Evolutionary conservation across 2,113 vertebrate species (phyloP).

Genomic region (Myotis davidii): DNA sequence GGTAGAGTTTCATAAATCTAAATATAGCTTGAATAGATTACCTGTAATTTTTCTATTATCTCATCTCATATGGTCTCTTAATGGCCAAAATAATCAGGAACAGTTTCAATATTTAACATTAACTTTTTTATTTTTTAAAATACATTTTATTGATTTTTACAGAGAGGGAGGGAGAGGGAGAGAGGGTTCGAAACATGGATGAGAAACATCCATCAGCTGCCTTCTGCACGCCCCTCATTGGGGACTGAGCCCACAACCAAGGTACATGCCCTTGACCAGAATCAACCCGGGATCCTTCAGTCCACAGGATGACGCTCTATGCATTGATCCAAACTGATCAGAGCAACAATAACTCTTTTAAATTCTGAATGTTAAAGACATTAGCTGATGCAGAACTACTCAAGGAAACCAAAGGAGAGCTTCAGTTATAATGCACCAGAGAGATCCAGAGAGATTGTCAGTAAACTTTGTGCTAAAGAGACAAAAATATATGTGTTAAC

Average conservation of each 20-base stretch:
- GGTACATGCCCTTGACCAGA: too few species aligned
- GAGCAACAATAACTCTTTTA: background rate
- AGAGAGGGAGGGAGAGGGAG: too few species aligned
- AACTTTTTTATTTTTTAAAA: background rate
- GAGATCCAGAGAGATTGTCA: background rate
- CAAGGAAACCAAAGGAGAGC: conserved; percentile 17
- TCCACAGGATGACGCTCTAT: too few species aligned
- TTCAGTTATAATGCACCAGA: background rate
- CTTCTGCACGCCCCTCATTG: too few species aligned
- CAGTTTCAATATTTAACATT: background rate
- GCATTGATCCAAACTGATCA: too few species aligned
- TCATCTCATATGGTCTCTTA: background rate
- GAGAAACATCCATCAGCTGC: too few species aligned
- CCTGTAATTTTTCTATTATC: background rate
- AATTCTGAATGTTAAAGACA: conserved; percentile 38
- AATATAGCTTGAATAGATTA: background rate
- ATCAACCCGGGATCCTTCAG: too few species aligned
- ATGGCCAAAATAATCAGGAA: conserved; percentile 39
- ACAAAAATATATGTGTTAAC: background rate
- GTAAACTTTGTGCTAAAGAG: background rate
- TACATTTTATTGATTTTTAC: too few species aligned
- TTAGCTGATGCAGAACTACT: conserved; percentile 1
- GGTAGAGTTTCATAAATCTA: background rate
- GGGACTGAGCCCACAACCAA: too few species aligned
- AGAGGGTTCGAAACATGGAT: too few species aligned